Base-by-base conservation (phyloP, 2,797 vertebrate species). In the Sciurus vulgaris region DNA sequence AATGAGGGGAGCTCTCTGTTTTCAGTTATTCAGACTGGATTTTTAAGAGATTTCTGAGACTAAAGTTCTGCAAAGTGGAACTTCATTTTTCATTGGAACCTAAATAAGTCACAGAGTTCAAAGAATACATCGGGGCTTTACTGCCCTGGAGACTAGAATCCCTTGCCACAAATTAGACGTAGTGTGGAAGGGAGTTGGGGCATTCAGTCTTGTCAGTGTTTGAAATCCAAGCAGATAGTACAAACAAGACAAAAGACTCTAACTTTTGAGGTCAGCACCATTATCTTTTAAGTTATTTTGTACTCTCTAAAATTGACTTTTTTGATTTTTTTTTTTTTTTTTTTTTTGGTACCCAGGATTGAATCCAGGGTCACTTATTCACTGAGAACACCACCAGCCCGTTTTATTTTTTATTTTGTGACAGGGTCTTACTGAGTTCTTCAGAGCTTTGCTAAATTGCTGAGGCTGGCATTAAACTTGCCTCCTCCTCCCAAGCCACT, bases 51-150 rank as follows among this genome's bases (percentile, higher is more conserved):
- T 78, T 14, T 90, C 69, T 72, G 81, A 82, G 44, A 86, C 51
- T 63, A 59, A 90, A 95, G 72, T 83, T 83, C n/a, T 56, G 90
- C 83, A 33, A 41, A 88, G 28, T 84, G n/a, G 38, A 73, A 12
- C 7, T 87, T 88, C n/a, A 51, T 73, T 65, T 47, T 61, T 22
- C 22, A 41, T 59, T 72, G 49, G 67, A 85, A 44, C 24, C 72
- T 8, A 89, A 85, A 87, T 69, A 79, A 67, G 69, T 10, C 67
- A 24, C 9, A 26, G 49, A n/a, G 26, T 10, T 9, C 67, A 24
- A 6, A 93, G 61, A 67, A 7, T 38, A 44, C 13, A 18, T 28
- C n/a, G 20, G n/a, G 22, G 59, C 44, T 82, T 61, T 67, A 33
- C n/a, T 93, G 38, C 17, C 67, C 3, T 95, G 18, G 85, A 30